These are phyloP conservation scores for Drosophila tristis DNA, from an alignment of 1,140 invertebrate genomes.

Conservation along the genomic window DNA sequence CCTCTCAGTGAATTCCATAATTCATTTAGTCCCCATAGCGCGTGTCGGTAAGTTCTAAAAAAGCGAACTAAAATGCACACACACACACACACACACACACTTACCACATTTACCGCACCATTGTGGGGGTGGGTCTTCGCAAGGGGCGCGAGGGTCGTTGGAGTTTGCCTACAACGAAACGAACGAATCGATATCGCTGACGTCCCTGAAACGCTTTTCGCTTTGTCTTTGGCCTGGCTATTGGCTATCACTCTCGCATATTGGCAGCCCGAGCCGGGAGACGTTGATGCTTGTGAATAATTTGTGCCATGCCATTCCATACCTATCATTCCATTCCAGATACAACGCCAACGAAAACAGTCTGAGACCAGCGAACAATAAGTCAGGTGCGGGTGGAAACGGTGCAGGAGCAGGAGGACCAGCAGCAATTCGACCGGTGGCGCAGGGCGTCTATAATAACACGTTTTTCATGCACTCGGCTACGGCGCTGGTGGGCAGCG, in stretches of 20 bases:
- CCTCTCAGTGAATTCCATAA: too few relatives aligned
- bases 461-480: slow-evolving; percentile 93
- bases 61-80: slow-evolving; percentile 13
- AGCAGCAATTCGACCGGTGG: slow-evolving; percentile 84
- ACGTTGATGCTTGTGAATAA: slow-evolving; percentile 2
- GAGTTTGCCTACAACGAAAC: slow-evolving; percentile 22
- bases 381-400: slow-evolving; percentile 70
- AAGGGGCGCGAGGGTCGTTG: slow-evolving; percentile 14
- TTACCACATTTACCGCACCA: background rate
- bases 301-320: background rate
- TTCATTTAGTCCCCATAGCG: too few relatives aligned
- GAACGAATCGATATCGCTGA: slow-evolving; percentile 55
- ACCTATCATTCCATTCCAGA: slow-evolving; percentile 27
- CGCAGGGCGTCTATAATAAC: slow-evolving; percentile 95
- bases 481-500: slow-evolving; percentile 92
- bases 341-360: slow-evolving; percentile 75
- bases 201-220: slow-evolving; percentile 58
- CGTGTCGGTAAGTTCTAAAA: slow-evolving; percentile 12
- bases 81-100: slow-evolving; percentile 2
- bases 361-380: slow-evolving; percentile 64
- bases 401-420: slow-evolving; percentile 79
- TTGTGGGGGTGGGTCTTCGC: slow-evolving; percentile 5
- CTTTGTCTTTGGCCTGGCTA: slow-evolving; percentile 2
- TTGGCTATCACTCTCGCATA: too few relatives aligned
- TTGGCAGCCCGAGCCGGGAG: background rate